Evolutionary conservation across 2,888 invertebrate species (phyloP), one percentile per base, ranked within the genome.

Genomic region (Microplitis deprimator): DNA sequence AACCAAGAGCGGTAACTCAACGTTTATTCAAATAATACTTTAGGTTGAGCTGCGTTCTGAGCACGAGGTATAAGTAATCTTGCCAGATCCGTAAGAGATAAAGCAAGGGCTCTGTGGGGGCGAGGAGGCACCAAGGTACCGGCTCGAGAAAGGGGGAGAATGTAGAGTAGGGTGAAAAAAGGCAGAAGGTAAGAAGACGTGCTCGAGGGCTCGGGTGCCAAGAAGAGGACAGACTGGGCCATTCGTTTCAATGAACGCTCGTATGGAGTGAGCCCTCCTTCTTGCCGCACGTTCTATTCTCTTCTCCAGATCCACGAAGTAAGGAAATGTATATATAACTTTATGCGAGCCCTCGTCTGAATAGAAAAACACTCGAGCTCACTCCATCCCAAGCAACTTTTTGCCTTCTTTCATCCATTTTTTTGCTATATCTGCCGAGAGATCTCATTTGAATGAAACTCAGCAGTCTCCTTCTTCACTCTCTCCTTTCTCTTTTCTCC

Each of bases 1-100:
- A 74, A 79, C 80, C 68, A 77, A 50, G 13, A 79, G 83, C 85
- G 82, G 86, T 88, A 88, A 87, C 86, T 87, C 79, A 81, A 81
- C 86, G 84, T 88, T 88, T 87, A 88, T 88, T 87, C 87, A 88
- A 88, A 88, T 86, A 87, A 89, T 87, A 83, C 86, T 87, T 88
- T 86, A 87, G 87, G 83, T 83, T 80, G 83, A 84, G 81, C 80
- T 81, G 83, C 81, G 81, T 85, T 82, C 84, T 85, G 82, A 79
- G 80, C 77, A 80, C 80, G 76, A 80, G 85, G 82, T 76, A 85
- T 87, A 86, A 86, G 87, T 87, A 87, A 87, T 88, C 85, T 84
- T 82, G 79, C 67, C 64, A 78, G 76, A 81, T 82, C 75, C 78
- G 50, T 68, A 68, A 68, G 16, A 81, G 79, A 73, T 29, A 29